A percentile compares a stretch with the other conserved stretches of the same genome.
These are phyloP conservation scores for Elysia crispata DNA, from an alignment of 2,888 invertebrate genomes.

Conservation along the genomic window DNA sequence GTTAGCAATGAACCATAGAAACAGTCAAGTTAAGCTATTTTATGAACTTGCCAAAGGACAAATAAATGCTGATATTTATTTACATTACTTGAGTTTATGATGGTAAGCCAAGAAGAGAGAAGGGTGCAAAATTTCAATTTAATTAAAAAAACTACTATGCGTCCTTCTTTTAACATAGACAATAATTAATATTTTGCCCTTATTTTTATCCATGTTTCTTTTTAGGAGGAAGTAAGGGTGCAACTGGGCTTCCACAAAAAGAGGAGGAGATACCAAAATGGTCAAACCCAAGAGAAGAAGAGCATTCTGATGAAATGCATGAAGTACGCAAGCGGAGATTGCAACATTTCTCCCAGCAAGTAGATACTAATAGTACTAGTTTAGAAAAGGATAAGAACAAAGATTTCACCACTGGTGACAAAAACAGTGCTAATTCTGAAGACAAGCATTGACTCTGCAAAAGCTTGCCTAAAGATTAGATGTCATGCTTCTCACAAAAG, in stretches of 20 bases:
- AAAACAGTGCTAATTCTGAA: neutral
- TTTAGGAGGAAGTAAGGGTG: conserved; percentile 29
- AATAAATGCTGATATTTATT: no score
- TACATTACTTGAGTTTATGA: no score
- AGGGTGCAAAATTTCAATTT: no score
- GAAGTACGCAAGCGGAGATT: conserved; percentile 70
- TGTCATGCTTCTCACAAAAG: neutral
- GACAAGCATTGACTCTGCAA: conserved; percentile 27
- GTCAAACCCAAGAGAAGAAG: conserved; percentile 64
- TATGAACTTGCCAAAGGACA: no score
- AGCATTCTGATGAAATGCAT: conserved; percentile 66
- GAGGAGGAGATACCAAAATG: conserved; percentile 64
- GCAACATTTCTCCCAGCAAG: conserved; percentile 53
- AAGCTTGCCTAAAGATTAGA: no score
- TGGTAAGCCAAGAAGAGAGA: no score
- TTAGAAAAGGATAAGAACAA: neutral
- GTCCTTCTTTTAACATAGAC: no score
- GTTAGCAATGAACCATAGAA: no score
- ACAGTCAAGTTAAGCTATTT: no score
- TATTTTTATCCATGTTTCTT: no score
- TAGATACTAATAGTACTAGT: conserved; percentile 21
- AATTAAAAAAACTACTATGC: no score
- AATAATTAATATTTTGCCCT: no score
- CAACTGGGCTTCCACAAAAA: conserved; percentile 35
- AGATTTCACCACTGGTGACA: neutral